These are phyloP conservation scores for Saguinus oedipus DNA, from an alignment of 2,797 vertebrate species.

Conservation along the genomic window DNA sequence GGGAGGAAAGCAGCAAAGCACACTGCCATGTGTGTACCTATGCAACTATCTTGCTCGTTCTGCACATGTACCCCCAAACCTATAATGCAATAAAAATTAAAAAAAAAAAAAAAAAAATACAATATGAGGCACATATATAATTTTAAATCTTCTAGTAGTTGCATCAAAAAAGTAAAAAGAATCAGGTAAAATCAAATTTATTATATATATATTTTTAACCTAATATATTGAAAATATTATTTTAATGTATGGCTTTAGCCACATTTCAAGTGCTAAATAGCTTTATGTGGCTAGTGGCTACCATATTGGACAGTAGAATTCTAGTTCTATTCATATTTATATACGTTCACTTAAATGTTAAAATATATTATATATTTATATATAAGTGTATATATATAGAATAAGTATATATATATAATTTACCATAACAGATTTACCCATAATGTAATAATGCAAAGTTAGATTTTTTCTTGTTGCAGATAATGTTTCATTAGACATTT, in stretches of 20 bases:
- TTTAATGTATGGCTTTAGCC: background rate
- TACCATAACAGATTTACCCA: background rate
- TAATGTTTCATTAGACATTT: background rate
- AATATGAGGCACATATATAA: background rate
- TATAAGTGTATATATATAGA: background rate
- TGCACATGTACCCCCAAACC: too few relatives aligned
- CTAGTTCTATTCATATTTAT: background rate
- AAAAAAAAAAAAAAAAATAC: conserved; percentile 43
- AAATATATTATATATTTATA: background rate
- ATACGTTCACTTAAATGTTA: background rate
- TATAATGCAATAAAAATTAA: too few relatives aligned
- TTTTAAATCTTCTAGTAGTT: background rate
- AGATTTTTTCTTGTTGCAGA: background rate
- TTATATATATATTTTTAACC: background rate
- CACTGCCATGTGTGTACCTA: too few relatives aligned
- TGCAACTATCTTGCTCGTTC: too few relatives aligned
- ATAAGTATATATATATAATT: background rate
- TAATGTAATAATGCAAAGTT: background rate
- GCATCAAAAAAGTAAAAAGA: background rate
- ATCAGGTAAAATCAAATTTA: conserved; percentile 21
- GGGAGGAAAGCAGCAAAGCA: too few relatives aligned
- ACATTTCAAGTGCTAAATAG: background rate
- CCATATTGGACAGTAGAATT: background rate
- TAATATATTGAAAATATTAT: background rate
- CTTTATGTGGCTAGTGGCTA: background rate